These are phyloP conservation scores for Hemaris fuciformis DNA, from an alignment of 2,888 invertebrate species.

Conservation along the genomic window DNA sequence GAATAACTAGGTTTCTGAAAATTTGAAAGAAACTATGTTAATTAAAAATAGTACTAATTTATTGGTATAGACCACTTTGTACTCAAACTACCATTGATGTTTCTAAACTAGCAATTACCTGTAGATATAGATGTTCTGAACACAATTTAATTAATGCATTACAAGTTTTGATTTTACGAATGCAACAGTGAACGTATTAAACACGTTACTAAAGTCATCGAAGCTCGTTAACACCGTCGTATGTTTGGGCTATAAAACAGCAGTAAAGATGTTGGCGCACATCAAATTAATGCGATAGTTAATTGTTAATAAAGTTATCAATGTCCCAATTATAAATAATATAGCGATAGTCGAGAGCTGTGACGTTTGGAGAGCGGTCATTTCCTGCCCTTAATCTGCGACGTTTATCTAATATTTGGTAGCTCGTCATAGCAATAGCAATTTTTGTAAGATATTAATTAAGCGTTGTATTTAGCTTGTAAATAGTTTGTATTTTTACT, in stretches of 20 bases:
- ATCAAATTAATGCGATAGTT: neutral
- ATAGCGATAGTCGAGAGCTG: neutral
- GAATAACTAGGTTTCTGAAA: too few relatives aligned
- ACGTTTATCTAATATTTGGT: neutral
- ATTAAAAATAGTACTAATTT: too few relatives aligned
- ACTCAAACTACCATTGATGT: too few relatives aligned
- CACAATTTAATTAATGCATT: too few relatives aligned
- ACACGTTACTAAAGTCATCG: neutral
- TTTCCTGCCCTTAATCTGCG: slow-evolving; percentile 9
- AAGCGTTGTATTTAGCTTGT: slow-evolving; percentile 3
- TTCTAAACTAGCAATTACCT: too few relatives aligned
- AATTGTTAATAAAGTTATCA: neutral
- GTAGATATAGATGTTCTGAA: too few relatives aligned
- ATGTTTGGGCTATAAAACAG: neutral
- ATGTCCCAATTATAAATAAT: neutral
- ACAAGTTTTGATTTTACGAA: neutral
- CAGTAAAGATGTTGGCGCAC: neutral
- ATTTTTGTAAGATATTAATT: neutral
- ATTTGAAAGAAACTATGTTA: too few relatives aligned
- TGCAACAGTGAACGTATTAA: neutral
- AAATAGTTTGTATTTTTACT: slow-evolving; percentile 2
- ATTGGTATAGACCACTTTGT: too few relatives aligned
- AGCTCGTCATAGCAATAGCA: neutral
- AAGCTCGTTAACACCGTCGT: neutral
- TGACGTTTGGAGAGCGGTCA: neutral